Percentiles rank a stretch among this genome's conserved stretches.
Evolutionary conservation across 1,140 invertebrate species (phyloP).

Genomic region (Reticulitermes speratus): DNA sequence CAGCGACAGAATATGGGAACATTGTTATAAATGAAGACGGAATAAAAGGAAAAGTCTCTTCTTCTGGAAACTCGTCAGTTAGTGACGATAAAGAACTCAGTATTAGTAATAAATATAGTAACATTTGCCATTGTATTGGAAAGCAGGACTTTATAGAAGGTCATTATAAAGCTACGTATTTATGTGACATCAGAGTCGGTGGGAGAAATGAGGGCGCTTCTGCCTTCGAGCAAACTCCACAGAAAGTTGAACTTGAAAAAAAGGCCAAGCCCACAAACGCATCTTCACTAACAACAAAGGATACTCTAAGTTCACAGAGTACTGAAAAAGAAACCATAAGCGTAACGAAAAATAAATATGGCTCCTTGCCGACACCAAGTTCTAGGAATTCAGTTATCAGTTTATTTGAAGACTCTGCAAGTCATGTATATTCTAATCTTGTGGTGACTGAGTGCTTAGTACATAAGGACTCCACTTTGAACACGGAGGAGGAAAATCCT

Average conservation of each 20-base stretch:
- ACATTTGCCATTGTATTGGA: neutral
- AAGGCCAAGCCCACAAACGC: neutral
- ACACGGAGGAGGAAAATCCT: neutral
- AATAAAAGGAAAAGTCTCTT: neutral
- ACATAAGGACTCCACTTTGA: neutral
- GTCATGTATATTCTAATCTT: neutral
- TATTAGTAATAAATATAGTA: neutral
- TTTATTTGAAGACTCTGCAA: neutral
- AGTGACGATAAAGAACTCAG: neutral
- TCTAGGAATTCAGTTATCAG: neutral
- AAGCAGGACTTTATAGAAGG: constrained; percentile 1
- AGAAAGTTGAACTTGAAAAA: neutral
- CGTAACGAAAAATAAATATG: neutral
- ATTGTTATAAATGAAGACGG: neutral
- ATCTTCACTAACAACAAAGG: neutral
- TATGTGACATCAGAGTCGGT: constrained; percentile 25
- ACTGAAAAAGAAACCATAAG: neutral
- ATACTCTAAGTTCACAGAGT: neutral
- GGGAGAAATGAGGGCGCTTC: constrained; percentile 29
- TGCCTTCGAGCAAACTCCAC: neutral
- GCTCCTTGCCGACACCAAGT: neutral
- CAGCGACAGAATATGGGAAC: neutral
- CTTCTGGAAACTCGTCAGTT: neutral
- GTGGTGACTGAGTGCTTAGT: neutral
- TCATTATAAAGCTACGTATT: constrained; percentile 32